These are phyloP conservation scores for Ardeotis arabs DNA, from an alignment of 2,113 vertebrate genomes.

Conservation along the genomic window DNA sequence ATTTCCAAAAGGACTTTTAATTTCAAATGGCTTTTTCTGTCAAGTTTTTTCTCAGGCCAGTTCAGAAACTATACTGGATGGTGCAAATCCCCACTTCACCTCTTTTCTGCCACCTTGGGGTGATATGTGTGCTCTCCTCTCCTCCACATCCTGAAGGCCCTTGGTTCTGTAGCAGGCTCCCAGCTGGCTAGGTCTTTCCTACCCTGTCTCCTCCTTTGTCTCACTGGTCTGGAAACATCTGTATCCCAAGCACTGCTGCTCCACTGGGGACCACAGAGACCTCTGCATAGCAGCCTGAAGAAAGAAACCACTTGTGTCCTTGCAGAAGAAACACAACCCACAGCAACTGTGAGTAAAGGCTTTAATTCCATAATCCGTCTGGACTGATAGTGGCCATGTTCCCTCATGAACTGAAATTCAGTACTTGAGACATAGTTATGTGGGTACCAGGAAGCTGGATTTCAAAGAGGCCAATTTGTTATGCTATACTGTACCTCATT, in stretches of 20 bases:
- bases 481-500: neutral
- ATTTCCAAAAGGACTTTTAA: neutral
- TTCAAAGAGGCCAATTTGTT: neutral
- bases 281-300: neutral
- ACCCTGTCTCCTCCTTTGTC: neutral
- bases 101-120: neutral
- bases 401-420: neutral
- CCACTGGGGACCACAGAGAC: neutral
- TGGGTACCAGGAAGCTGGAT: neutral
- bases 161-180: neutral
- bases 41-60: neutral
- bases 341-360: neutral
- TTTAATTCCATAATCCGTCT: neutral
- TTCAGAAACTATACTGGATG: neutral
- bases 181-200: neutral
- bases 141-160: neutral
- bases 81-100: neutral
- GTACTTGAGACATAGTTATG: neutral
- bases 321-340: neutral
- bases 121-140: accelerated
- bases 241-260: neutral
- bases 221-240: neutral
- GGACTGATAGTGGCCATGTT: neutral
- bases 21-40: neutral
- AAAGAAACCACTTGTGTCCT: neutral